Conservation (phyloP, 2,797 vertebrate genomes). For the Lagocephalus sceleratus region DNA sequence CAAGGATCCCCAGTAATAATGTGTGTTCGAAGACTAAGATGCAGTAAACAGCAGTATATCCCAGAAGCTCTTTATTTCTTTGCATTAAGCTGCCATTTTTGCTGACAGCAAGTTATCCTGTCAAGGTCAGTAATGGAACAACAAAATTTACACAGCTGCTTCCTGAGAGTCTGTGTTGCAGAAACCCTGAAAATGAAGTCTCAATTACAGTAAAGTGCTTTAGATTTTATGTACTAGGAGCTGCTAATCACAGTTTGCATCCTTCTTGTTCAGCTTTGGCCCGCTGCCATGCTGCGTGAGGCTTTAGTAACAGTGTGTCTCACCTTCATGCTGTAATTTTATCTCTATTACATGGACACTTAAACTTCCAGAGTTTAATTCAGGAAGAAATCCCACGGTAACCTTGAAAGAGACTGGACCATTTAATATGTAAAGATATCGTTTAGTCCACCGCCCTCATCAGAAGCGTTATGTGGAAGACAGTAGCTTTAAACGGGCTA, state of each 20-base stretch:
- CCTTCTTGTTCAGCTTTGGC: neutral
- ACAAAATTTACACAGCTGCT: neutral
- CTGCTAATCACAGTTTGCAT: neutral
- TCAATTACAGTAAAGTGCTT: neutral
- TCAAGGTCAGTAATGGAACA: constrained; percentile 1
- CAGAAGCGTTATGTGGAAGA: too few species aligned
- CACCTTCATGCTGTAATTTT: neutral
- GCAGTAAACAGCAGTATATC: neutral
- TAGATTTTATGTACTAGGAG: neutral
- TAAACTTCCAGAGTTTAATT: too few species aligned
- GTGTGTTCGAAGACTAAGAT: constrained; percentile 24
- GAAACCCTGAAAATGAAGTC: neutral
- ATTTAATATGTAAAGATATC: too few species aligned
- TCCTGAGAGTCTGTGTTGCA: neutral
- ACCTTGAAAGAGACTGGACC: too few species aligned
- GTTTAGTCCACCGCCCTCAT: too few species aligned
- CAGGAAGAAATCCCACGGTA: too few species aligned
- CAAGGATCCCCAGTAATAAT: constrained; percentile 4
- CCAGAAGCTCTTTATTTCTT: constrained; percentile 6
- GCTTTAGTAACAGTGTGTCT: neutral
- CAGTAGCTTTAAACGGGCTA: too few species aligned
- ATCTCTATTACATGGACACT: neutral
- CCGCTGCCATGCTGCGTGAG: neutral
- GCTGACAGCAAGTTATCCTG: neutral
- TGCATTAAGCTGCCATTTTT: constrained; percentile 2